Base-by-base conservation (phyloP, 2,113 vertebrate genomes). In the Aspiorhynchus laticeps region DNA sequence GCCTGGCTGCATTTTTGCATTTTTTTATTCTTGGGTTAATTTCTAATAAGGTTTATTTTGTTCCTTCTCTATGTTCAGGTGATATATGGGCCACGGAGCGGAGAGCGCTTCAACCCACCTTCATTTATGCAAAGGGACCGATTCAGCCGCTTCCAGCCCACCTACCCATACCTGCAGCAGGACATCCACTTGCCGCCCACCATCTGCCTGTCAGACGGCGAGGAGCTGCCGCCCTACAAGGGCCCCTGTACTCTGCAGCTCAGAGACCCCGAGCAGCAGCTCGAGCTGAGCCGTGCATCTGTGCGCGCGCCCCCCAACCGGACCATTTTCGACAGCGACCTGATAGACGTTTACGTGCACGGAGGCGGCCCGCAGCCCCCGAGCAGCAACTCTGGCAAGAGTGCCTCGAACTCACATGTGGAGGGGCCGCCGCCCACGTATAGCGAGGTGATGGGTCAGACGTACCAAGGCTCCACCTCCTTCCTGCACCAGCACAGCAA, bases 131-230 rank as follows among this genome's bases (percentile, higher is more conserved):
- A 97, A 93, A 94, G 97, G 89, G 98, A 99, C 88, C 96, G 96
- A 77, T 98, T 98, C 94, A 96, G 97, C 93, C 97, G 97, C 95
- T 99, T 98, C 95, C 98, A 99, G 94, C 97, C 97, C 92, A 99
- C 97, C 12, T 99, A 97, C 92, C 98, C 98, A 4, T 98, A 98
- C 88, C 95, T 97, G 94, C 98, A 97, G 93, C 97, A 98, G 28
- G 97, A 98, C 92, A 98, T 99, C 3, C 97, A 99, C 95, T 96
- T 99, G 89, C 98, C 98, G 74, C 98, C 98, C 1, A 99, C 97
- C 90, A 99, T 99, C 93, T 98, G 98, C 19, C 96, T 99, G 85
- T 99, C 98, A 0, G 98, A 99, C 0, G 98, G 98, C 3, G 98
- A 99, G 89, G 98, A 99, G 92, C 97, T 97, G 0, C 98, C 97